Evolutionary conservation across 2,797 vertebrate species (phyloP).

Genomic region (Labroides dimidiatus): DNA sequence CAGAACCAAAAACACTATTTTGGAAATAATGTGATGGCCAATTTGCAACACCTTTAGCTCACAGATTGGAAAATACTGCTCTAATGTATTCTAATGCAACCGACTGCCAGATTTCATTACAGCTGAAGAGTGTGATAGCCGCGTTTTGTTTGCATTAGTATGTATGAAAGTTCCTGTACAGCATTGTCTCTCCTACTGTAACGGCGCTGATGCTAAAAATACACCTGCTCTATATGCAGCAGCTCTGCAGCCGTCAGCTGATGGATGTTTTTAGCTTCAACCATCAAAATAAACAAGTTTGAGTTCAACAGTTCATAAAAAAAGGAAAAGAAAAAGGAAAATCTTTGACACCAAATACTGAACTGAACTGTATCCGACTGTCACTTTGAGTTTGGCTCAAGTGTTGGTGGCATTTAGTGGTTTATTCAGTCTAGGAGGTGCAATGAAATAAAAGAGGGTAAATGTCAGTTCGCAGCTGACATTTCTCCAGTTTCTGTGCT

Average conservation of each 20-base stretch:
- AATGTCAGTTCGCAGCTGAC: slow-evolving; percentile 2
- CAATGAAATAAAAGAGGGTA: neutral
- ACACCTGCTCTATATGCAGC: slow-evolving; percentile 3
- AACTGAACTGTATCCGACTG: neutral
- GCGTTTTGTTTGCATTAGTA: slow-evolving; percentile 29
- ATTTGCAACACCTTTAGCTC: no score
- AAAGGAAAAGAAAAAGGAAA: no score
- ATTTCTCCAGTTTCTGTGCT: neutral
- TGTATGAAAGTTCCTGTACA: slow-evolving; percentile 8
- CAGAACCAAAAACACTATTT: no score
- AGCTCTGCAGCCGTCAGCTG: neutral
- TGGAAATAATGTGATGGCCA: no score
- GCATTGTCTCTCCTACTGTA: slow-evolving; percentile 10
- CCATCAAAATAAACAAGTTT: neutral
- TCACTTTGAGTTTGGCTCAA: neutral
- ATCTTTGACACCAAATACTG: no score
- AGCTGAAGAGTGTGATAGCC: slow-evolving; percentile 28
- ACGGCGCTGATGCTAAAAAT: slow-evolving; percentile 17
- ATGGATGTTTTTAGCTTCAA: slow-evolving; percentile 25
- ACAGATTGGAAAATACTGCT: no score
- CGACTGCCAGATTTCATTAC: slow-evolving; percentile 43
- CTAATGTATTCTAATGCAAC: slow-evolving; percentile 63
- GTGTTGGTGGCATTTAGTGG: neutral
- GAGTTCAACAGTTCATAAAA: neutral
- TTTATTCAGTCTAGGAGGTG: neutral